Base-by-base conservation (phyloP, 1,140 invertebrate species). In the Portunus trituberculatus region DNA sequence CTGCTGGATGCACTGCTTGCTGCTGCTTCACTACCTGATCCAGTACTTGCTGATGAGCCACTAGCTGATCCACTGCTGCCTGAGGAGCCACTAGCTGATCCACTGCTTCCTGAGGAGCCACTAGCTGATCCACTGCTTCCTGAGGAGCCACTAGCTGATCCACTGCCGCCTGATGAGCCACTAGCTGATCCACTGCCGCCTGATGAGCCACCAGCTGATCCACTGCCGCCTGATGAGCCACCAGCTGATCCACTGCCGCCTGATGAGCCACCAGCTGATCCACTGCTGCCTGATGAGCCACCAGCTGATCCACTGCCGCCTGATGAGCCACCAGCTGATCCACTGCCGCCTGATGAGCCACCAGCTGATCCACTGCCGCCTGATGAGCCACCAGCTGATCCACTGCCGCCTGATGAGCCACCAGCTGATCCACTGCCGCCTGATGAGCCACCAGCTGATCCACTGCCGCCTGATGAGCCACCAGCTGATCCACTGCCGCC, bases 251-350 rank as follows among this genome's bases (percentile, higher is more conserved):
- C 91, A 76, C 52, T 67, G 31, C 28, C 83, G 12, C 86, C 52
- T 59, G 52, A 39, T 39, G 39, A 59, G 16, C 8, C 0, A 59
- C 86, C 45, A n/a, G n/a, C n/a, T 88, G 28, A 39, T 31, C 12
- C 31, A 32, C 91, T 16, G 16, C n/a, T 31, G 8, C 32, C 14
- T 29, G 7, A 39, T 91, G 52, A 59, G 16, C 8, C 0, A 59
- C 52, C 52, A n/a, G n/a, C n/a, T 59, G 32, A n/a, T 91, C 89
- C 39, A n/a, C 89, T 7, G 1, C 87, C 87, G 32, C 86, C 86
- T 88, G 86, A 88, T 32, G 31, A n/a, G 14, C 4, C 4, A 31
- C 46, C 12, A 32, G 6, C 87, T 29, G 59, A 92, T 83, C 91
- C 91, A 20, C 91, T 45, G 25, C 59, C 67, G 16, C 84, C 84